Evolutionary conservation across 2,113 vertebrate species (phyloP).

Genomic region (Mystacornis crossleyi): DNA sequence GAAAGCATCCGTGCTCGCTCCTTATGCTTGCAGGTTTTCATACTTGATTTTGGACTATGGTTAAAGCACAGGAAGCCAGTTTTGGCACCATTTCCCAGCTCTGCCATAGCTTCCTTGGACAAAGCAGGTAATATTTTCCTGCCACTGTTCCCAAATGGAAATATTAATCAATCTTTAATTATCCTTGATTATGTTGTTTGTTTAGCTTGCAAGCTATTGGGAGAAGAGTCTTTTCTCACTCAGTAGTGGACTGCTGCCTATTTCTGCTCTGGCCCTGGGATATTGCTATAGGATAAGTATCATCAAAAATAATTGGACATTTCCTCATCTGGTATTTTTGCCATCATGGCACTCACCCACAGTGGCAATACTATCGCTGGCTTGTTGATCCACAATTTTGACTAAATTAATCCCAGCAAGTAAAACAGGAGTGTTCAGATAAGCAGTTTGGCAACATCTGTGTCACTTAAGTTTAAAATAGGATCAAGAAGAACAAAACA

Average conservation of each 20-base stretch:
- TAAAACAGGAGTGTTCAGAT: accelerated
- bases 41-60: not conserved
- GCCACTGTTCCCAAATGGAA: not conserved
- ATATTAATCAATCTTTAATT: not conserved
- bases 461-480: not conserved
- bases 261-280: not conserved
- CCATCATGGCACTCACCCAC: accelerated
- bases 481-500: not conserved
- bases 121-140: not conserved
- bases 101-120: not conserved
- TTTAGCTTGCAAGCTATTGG: not conserved
- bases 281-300: not conserved
- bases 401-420: not conserved
- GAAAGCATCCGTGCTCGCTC: accelerated
- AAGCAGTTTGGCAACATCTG: not conserved
- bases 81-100: not conserved
- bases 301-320: not conserved
- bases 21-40: not conserved
- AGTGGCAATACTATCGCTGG: not conserved
- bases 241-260: not conserved
- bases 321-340: not conserved
- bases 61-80: not conserved
- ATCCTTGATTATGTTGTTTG: not conserved
- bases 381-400: not conserved
- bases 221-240: not conserved